phyloP scores from a whole-genome alignment of 1,140 invertebrate genomes.

The Zaprionus africanus region DNA sequence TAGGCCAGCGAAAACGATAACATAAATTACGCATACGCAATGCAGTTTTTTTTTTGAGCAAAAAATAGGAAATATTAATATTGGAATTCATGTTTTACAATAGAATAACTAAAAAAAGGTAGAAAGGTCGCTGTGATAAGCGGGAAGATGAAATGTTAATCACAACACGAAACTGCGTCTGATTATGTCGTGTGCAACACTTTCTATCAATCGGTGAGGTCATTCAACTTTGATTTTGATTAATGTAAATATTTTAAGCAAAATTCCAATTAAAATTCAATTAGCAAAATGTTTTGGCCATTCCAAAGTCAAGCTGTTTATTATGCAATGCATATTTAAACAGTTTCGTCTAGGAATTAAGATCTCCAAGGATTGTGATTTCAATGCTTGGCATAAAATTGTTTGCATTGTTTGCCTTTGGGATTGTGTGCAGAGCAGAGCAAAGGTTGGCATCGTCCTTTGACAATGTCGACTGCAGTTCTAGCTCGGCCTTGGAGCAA shows the following conservation, averaged over 20 bases:
- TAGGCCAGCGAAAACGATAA: conserved; percentile 5
- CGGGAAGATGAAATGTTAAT: background rate
- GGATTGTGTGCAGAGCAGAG: background rate
- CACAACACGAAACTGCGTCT: background rate
- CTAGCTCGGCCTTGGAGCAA: conserved; percentile 14
- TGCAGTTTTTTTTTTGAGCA: background rate
- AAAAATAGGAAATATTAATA: background rate
- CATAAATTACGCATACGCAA: background rate
- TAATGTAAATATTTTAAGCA: background rate
- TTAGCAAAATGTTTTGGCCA: background rate
- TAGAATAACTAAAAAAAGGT: background rate
- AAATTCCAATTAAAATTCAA: conserved; percentile 1
- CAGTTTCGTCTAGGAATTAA: background rate
- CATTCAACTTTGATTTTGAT: background rate
- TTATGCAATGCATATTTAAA: conserved; percentile 4
- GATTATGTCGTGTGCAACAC: too few species aligned
- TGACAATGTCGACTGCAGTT: conserved; percentile 28
- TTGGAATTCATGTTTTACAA: background rate
- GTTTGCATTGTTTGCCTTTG: conserved; percentile 20
- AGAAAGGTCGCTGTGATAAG: background rate
- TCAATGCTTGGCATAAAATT: conserved; percentile 22
- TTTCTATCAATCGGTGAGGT: background rate
- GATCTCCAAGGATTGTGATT: background rate
- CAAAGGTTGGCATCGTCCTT: background rate
- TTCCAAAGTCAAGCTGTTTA: background rate